Evolutionary conservation across 2,113 vertebrate genomes (phyloP), one percentile per base, ranked within the genome.

Genomic region (Phrynocephalus versicolor): DNA sequence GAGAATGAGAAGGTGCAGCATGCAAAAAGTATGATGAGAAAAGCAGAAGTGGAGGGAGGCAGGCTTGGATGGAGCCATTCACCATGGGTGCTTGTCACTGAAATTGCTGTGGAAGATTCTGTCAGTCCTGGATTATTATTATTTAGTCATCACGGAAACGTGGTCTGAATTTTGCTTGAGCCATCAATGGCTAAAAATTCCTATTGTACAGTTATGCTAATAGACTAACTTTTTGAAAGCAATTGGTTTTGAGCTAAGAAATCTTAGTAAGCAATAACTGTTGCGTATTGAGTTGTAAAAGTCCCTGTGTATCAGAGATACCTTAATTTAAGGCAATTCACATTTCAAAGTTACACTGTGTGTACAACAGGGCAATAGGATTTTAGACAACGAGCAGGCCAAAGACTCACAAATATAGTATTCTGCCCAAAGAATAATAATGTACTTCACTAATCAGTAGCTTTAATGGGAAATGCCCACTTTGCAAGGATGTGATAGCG

Each of bases 401-500:
- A 51, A 51, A 10, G 45, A 10, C 45, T 10, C 45, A 51, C 45
- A 51, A 51, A 51, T 51, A 51, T 6, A 10, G 45, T 51, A 51
- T 10, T 51, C 45, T 51, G 45, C 45, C 45, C 45, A 51, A 30
- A 33, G 7, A 57, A 64, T 23, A 3, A 18, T 39, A 45, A 65
- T 81, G 79, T 25, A 67, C 67, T 87, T 27, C 6, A 58, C 35
- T 79, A 71, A 85, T 57, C 35, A 76, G n/a, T 64, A 72, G 57
- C 37, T 58, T 65, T 23, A 33, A 51, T 78, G 37, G 76, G 62
- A 78, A 83, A 79, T 62, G 51, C 39, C 33, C 37, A 83, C n/a
- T 87, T 83, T 37, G 30, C 80, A 72, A 83, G 73, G 58, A 72
- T 69, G 71, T 78, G 65, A 18, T 83, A 82, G 81, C 55, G 71